Conservation (phyloP, 2,113 vertebrate species). For the Ploceus nigricollis region DNA sequence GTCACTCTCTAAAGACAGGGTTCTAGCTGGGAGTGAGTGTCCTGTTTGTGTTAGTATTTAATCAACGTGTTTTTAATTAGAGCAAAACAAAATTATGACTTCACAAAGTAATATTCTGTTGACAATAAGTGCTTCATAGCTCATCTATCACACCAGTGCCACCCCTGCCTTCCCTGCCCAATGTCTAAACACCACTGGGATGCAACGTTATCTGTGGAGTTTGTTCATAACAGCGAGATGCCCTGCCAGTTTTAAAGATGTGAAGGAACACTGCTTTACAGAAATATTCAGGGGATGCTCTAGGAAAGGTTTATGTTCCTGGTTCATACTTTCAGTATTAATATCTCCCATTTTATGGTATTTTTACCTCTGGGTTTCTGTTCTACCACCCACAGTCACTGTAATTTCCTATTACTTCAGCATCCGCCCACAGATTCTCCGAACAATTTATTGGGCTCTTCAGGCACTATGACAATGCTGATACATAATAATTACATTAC, state of each 20-base stretch:
- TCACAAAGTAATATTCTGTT: not conserved
- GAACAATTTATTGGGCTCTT: slow-evolving; percentile 17
- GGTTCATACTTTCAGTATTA: not conserved
- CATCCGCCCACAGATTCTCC: not conserved
- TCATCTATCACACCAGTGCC: not conserved
- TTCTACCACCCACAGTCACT: slow-evolving; percentile 34
- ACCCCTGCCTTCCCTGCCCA: not conserved
- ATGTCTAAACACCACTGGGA: not conserved
- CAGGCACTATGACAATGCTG: not conserved
- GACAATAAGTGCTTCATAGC: not conserved
- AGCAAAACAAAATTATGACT: not conserved
- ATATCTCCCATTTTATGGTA: not conserved
- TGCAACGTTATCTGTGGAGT: rapidly evolving
- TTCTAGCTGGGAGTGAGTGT: not conserved
- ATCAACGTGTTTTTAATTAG: not conserved
- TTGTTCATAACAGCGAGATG: rapidly evolving
- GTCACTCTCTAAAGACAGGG: not conserved
- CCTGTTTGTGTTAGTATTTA: not conserved
- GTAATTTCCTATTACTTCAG: slow-evolving; percentile 50
- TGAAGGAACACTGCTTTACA: not conserved
- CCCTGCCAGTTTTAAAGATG: not conserved
- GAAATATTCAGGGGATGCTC: not conserved
- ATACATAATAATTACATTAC: slow-evolving; percentile 6
- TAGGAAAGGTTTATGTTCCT: not conserved
- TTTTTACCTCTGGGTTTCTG: slow-evolving; percentile 29